Evolutionary conservation across 2,113 vertebrate genomes (phyloP).

Genomic region (Ceyx cyanopectus): DNA sequence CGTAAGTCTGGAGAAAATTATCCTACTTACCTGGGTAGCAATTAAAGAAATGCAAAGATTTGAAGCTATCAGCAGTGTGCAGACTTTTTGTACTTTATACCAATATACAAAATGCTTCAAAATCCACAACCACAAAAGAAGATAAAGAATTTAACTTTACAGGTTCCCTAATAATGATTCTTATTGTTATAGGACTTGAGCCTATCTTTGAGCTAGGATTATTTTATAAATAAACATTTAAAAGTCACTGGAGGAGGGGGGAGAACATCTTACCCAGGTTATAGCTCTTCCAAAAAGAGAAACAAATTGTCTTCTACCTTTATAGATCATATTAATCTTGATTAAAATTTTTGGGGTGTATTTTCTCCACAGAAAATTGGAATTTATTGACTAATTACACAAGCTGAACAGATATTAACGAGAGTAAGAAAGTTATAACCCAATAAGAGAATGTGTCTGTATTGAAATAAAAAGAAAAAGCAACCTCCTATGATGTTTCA

Average conservation of each 20-base stretch:
- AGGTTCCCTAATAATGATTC: not conserved
- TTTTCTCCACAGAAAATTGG: slow-evolving; percentile 15
- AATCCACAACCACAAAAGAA: slow-evolving; percentile 13
- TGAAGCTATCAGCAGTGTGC: slow-evolving; percentile 37
- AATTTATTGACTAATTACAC: slow-evolving; percentile 49
- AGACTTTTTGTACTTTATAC: slow-evolving; percentile 21
- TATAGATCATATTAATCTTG: not conserved
- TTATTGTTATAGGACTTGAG: not conserved
- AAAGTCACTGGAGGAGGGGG: not conserved
- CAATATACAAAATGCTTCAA: not conserved
- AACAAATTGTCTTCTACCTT: not conserved
- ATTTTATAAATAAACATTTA: not conserved
- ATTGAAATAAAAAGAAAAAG: not conserved
- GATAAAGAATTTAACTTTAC: slow-evolving; percentile 11
- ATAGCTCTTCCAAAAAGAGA: not conserved
- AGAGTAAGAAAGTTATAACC: not conserved
- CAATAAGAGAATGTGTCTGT: not conserved
- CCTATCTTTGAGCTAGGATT: not conserved
- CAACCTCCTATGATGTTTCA: not conserved
- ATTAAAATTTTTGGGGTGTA: slow-evolving; percentile 7
- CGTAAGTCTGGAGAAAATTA: slow-evolving; percentile 68
- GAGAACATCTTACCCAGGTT: not conserved
- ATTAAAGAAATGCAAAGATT: slow-evolving; percentile 70
- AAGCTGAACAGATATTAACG: slow-evolving; percentile 24
- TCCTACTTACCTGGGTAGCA: slow-evolving; percentile 70